Percentiles rank a stretch among this genome's conserved stretches.
Conservation (phyloP, 2,888 invertebrate species). For the Eupeodes latifasciatus region DNA sequence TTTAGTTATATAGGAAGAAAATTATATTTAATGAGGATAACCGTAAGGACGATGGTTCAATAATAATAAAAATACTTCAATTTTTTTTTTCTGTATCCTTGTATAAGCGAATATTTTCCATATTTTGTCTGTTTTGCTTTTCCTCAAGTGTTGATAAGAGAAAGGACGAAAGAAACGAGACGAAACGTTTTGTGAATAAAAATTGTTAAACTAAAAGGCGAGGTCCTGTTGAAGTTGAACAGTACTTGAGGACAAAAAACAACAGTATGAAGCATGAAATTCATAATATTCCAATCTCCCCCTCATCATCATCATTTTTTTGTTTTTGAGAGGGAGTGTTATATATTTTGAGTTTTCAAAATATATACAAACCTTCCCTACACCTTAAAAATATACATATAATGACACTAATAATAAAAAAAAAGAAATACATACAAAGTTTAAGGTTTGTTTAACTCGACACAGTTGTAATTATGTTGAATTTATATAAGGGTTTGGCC, state of each 20-base stretch:
- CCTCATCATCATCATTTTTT: not conserved
- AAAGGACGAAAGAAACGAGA: not conserved
- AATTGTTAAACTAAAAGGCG: constrained; percentile 38
- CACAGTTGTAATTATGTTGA: constrained; percentile 18
- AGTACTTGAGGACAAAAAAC: not conserved
- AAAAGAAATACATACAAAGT: not conserved
- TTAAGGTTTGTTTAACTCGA: not conserved
- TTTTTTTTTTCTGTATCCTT: not conserved
- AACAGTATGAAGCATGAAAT: constrained; percentile 36
- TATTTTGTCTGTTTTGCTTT: not conserved
- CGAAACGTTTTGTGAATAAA: constrained; percentile 37
- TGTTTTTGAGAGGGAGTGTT: not conserved
- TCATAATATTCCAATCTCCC: constrained; percentile 11
- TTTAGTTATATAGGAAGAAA: not conserved
- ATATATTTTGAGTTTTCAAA: not conserved
- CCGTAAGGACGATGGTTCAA: constrained; percentile 69
- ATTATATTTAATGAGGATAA: constrained; percentile 54
- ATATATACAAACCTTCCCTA: not conserved
- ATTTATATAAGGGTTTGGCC: constrained; percentile 30
- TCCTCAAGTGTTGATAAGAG: no score
- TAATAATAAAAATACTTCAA: constrained; percentile 66
- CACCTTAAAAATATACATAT: not conserved
- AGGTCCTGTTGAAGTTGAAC: constrained; percentile 14
- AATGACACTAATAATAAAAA: not conserved
- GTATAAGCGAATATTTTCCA: no score